A percentile compares a stretch with the other conserved stretches of the same genome.
Evolutionary conservation across 2,113 vertebrate genomes (phyloP).

Genomic region (Takifugu bimaculatus): DNA sequence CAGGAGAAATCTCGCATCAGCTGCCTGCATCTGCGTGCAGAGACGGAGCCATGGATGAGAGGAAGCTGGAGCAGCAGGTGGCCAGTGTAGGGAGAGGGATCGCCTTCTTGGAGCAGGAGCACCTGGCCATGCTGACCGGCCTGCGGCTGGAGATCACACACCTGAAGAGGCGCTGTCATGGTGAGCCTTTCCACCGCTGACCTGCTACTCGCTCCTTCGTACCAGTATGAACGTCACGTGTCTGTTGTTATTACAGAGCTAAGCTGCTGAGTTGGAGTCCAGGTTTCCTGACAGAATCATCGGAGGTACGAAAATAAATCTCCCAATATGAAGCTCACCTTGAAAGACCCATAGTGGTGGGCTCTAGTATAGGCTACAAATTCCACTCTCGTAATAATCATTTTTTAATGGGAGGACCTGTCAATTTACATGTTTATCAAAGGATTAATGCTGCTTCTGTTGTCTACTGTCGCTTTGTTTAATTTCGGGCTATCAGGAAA

Average conservation of each 20-base stretch:
- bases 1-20: neutral
- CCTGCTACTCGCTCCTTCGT: neutral
- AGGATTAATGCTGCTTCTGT: neutral
- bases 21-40: slow-evolving; percentile 20
- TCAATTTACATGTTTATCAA: neutral
- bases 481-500: too few species aligned
- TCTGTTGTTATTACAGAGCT: slow-evolving; percentile 60
- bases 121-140: slow-evolving; percentile 84
- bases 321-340: neutral
- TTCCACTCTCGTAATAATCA: neutral
- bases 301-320: slow-evolving; percentile 52
- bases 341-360: neutral
- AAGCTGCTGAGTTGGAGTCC: slow-evolving; percentile 73
- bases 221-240: neutral
- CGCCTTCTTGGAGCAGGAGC: slow-evolving; percentile 89
- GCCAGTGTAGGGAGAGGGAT: slow-evolving; percentile 90
- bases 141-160: slow-evolving; percentile 90
- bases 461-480: neutral
- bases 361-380: neutral
- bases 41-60: slow-evolving; percentile 82
- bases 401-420: too few species aligned
- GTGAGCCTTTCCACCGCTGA: slow-evolving; percentile 63
- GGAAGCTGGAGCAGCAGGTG: slow-evolving; percentile 90
- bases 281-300: slow-evolving; percentile 68
- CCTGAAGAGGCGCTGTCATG: slow-evolving; percentile 90